Evolutionary conservation across 2,113 vertebrate species (phyloP), one percentile per base, ranked within the genome.

Genomic region (Crocuta crocuta): DNA sequence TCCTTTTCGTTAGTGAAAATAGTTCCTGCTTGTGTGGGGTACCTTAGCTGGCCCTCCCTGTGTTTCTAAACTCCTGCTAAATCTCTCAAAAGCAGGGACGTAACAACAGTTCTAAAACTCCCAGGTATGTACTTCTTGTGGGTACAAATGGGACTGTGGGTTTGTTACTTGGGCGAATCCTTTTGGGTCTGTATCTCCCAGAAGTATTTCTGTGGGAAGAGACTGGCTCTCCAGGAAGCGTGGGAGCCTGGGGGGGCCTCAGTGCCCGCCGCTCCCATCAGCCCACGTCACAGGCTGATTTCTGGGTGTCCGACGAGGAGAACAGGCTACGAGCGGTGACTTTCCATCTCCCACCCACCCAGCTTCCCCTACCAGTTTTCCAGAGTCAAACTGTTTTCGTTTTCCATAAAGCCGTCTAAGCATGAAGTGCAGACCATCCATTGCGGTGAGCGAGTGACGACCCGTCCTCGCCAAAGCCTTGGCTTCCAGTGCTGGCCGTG

Each of bases 301-400:
- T 16, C 79, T 26, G 39, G 8, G 2, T 19, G 0, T 10, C n/a
- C 43, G 10, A 1, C 13, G 10, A 45, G 71, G 33, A 55, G 31
- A 4, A 9, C 0, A 0, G n/a, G 26, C 0, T 4, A 3, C 12
- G 48, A 28, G 71, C 5, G 0, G 0, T 17, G 35, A 11, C 7
- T 33, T 26, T 5, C 12, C 4, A 0, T 10, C 24, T 31, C 48
- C 68, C 35, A 19, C 24, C 43, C 7, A 10, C 19, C 31, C 48
- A 12, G 33, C 19, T 16, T 24, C 7, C 50, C 39, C 66, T 28
- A 1, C 10, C 26, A 26, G 15, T 4, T 33, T 43, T 35, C 71
- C 10, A 33, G 45, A 43, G 28, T 26, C 28, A 61, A 50, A 1
- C 61, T 19, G 0, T 79, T 78, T 11, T 50, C 2, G 10, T 50